Percentiles rank a stretch among this genome's conserved stretches.
phyloP scores from a whole-genome alignment of 2,797 vertebrate genomes.

The Mallotus villosus region DNA sequence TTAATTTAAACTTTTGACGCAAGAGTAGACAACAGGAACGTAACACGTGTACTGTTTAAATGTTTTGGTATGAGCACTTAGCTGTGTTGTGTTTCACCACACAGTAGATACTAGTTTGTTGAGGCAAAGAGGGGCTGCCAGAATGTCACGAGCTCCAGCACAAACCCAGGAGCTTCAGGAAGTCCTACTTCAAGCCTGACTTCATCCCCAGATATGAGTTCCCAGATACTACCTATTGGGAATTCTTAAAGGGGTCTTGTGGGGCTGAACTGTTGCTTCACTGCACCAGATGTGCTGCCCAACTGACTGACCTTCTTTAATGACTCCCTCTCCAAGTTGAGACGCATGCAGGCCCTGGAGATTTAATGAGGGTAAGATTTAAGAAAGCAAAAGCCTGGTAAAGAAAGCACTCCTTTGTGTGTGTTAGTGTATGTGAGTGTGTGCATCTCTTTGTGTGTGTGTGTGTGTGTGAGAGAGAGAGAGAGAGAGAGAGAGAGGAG shows the following conservation, averaged over 20 bases:
- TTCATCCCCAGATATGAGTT: no score
- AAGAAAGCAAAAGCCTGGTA: constrained; percentile 48
- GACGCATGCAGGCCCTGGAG: constrained; percentile 10
- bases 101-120: no score
- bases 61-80: constrained; percentile 21
- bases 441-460: constrained; percentile 6
- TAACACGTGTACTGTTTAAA: neutral
- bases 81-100: constrained; percentile 8
- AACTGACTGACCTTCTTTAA: constrained; percentile 36
- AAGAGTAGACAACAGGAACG: no score
- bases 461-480: constrained; percentile 16
- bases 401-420: constrained; percentile 64
- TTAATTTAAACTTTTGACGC: no score
- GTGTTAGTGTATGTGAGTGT: constrained; percentile 12
- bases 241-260: constrained; percentile 1
- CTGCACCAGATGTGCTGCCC: constrained; percentile 24
- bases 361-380: constrained; percentile 54
- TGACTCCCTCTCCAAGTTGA: constrained; percentile 38
- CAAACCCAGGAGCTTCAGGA: neutral
- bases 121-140: no score
- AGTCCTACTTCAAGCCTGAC: neutral
- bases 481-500: constrained; percentile 11
- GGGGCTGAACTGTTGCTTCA: constrained; percentile 45
- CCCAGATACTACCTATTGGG: no score
- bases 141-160: neutral